Base-by-base conservation (phyloP, 2,888 invertebrate species). In the Pegoplata infirma region DNA sequence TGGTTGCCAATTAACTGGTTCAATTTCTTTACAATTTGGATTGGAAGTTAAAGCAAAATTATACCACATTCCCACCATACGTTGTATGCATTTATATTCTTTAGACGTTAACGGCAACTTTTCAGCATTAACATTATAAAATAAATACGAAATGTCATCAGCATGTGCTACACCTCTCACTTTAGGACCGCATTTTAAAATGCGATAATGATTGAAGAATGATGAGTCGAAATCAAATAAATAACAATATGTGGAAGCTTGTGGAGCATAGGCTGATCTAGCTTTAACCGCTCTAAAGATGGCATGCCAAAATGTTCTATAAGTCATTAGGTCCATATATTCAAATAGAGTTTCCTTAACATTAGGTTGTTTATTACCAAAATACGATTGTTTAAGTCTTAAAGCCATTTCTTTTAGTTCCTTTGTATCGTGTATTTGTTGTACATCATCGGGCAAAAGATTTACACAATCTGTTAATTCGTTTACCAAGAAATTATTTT, bases 191-290 rank as follows among this genome's bases (percentile, higher is more conserved):
- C 88, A 88, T 14, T 83, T 84, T 3, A 87, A 58, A 36, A 83
- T 77, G 6, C 88, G 87, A 61, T 85, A 85, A 16, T 86, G 86
- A 81, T 89, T 90, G 51, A 87, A 88, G 59, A 83, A 81, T n/a
- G 84, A 82, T 0, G 89, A 89, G 71, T 90, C 89, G 49, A 87
- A 87, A 17, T 87, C 88, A 28, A 90, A 90, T 16, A 88, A 85
- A 64, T 89, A 89, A 0, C 89, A 81, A 67, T 86, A 90, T 2
- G 89, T 89, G 25, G 87, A 81, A 0, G 78, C 25, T 1, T 67
- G 64, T 0, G 80, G 51, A 0, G 85, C 84, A 71, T 85, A 84
- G 0, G 82, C 81, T 0, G 83, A 32, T 5, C 89, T 85, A 0
- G 86, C 84, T 68, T 85, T 80, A 0, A 87, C 76, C 0, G 84